A percentile compares a stretch with the other conserved stretches of the same genome.
Conservation (phyloP, 1,140 invertebrate genomes). For the Macrosteles quadrilineatus region DNA sequence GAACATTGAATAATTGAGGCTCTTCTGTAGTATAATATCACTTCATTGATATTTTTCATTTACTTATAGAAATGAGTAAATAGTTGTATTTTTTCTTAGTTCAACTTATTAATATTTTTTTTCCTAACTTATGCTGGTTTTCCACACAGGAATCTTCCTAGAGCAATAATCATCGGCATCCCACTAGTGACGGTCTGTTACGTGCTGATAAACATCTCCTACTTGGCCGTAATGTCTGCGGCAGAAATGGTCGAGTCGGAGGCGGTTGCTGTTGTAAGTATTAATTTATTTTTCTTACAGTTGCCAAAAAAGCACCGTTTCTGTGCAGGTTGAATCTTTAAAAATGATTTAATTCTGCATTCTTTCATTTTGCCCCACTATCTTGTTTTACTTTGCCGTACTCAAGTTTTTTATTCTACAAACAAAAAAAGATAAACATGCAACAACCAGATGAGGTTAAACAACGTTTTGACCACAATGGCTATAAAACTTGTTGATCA, state of each 20-base stretch:
- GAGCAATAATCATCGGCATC: slow-evolving; percentile 95
- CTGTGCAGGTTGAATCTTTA: neutral
- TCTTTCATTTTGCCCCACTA: neutral
- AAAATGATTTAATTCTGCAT: neutral
- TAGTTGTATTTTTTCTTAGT: neutral
- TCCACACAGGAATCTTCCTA: slow-evolving; percentile 80
- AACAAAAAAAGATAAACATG: too few relatives aligned
- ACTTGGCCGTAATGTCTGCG: slow-evolving; percentile 94
- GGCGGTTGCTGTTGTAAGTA: slow-evolving; percentile 90
- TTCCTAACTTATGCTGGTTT: neutral
- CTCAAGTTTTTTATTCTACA: too few relatives aligned
- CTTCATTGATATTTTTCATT: too few relatives aligned
- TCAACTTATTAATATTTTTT: neutral
- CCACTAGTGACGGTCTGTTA: slow-evolving; percentile 95
- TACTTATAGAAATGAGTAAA: too few relatives aligned
- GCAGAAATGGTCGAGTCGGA: slow-evolving; percentile 93
- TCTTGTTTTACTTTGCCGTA: neutral
- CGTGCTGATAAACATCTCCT: slow-evolving; percentile 93
- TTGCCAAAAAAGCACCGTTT: neutral
- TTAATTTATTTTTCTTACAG: slow-evolving; percentile 26
- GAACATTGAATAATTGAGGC: too few relatives aligned
- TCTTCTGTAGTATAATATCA: too few relatives aligned
- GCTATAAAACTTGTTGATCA: too few relatives aligned
- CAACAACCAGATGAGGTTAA: too few relatives aligned
- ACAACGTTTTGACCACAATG: too few relatives aligned